Conservation (phyloP, 2,113 vertebrate species). For the Pagrus major region DNA sequence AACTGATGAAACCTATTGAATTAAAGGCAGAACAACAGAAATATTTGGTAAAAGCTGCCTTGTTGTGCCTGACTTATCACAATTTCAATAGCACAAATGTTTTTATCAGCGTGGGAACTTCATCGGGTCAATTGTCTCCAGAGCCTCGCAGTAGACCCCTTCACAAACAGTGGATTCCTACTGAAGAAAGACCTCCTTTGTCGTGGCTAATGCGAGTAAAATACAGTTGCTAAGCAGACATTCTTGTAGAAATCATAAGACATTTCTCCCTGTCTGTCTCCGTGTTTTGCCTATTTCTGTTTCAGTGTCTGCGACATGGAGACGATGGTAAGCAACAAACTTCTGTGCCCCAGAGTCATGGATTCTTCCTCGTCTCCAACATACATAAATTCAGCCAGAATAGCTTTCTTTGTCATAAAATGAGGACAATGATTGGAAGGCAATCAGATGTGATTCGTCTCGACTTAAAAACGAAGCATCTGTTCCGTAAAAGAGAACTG, state of each 20-base stretch:
- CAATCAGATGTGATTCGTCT: not conserved
- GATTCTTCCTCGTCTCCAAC: not conserved
- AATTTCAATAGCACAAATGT: conserved; percentile 36
- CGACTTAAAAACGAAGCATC: not conserved
- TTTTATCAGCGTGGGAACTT: conserved; percentile 90
- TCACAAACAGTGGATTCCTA: conserved; percentile 83
- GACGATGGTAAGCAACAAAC: conserved; percentile 27
- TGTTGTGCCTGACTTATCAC: conserved; percentile 3
- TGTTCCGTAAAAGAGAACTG: conserved; percentile 2
- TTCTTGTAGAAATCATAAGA: conserved; percentile 92
- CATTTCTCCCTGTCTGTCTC: conserved; percentile 41
- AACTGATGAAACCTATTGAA: not conserved
- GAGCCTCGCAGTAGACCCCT: conserved; percentile 82
- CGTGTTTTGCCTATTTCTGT: not conserved
- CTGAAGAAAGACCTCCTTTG: conserved; percentile 90
- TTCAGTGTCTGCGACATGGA: not conserved
- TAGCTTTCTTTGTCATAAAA: not conserved
- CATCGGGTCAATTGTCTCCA: conserved; percentile 90
- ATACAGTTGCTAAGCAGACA: conserved; percentile 92
- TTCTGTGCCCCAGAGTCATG: conserved; percentile 2
- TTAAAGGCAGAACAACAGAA: not conserved
- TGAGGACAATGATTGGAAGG: not conserved
- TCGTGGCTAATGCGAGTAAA: conserved; percentile 87
- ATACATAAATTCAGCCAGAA: not conserved
- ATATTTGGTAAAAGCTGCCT: not conserved